Evolutionary conservation across 1,140 invertebrate genomes (phyloP).

Genomic region (Drosophila funebris): DNA sequence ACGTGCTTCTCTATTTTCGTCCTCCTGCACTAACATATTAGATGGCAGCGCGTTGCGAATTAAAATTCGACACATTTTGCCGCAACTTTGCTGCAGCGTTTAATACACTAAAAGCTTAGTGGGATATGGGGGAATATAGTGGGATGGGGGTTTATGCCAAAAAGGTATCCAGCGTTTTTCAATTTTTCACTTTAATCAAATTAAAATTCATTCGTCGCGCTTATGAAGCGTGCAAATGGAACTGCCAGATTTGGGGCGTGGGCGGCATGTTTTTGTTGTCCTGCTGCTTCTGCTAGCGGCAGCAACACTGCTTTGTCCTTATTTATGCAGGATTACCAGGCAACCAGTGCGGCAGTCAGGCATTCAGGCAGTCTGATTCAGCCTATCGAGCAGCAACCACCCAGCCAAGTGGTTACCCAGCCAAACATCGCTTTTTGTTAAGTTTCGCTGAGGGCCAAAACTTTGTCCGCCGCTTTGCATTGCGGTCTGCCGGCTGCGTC

Average conservation of each 20-base stretch:
- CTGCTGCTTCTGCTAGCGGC: slow-evolving; percentile 30
- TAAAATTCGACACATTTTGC: slow-evolving; percentile 30
- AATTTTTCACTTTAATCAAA: slow-evolving; percentile 83
- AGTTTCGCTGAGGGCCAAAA: slow-evolving; percentile 62
- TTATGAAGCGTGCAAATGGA: slow-evolving; percentile 72
- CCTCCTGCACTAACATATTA: neutral
- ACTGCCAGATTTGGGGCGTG: slow-evolving; percentile 7
- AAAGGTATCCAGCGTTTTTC: slow-evolving; percentile 46
- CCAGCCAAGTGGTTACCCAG: slow-evolving; percentile 19
- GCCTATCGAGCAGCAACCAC: slow-evolving; percentile 37
- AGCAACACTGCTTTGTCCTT: slow-evolving; percentile 34
- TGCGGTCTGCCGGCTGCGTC: slow-evolving; percentile 48
- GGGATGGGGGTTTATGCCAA: neutral
- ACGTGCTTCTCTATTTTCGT: neutral
- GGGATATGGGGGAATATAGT: too few species aligned
- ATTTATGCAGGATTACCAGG: slow-evolving; percentile 44
- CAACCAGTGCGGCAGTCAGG: slow-evolving; percentile 33
- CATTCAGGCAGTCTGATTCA: slow-evolving; percentile 6
- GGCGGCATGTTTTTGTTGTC: neutral
- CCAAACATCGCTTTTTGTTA: slow-evolving; percentile 40
- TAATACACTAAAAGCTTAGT: slow-evolving; percentile 59
- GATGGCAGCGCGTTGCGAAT: slow-evolving; percentile 15
- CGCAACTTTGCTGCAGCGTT: slow-evolving; percentile 33
- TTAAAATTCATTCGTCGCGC: slow-evolving; percentile 83
- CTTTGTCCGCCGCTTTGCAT: slow-evolving; percentile 67